Base-by-base conservation (phyloP, 2,113 vertebrate species). In the Coturnix japonica region DNA sequence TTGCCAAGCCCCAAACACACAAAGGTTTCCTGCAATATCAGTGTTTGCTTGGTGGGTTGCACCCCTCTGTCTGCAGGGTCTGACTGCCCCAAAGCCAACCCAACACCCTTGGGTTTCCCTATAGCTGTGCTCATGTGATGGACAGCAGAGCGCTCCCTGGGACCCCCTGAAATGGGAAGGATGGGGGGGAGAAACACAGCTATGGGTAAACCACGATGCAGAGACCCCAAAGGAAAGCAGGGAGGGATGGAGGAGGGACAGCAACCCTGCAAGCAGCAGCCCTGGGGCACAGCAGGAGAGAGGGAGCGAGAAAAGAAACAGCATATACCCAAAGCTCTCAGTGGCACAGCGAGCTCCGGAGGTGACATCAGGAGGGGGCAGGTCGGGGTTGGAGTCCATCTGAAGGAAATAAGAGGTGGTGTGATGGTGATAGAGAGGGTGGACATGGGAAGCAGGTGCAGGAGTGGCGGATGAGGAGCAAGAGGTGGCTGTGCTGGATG, bases 321-420 rank as follows among this genome's bases (percentile, higher is more conserved):
- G 97, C 93, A 39, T 95, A 96, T 99, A 99, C 99, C 99, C 99
- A 87, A 98, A 97, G 97, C 98, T 98, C 97, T 98, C 97, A 96
- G 97, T 92, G 92, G 93, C 96, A 76, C 95, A 96, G 87, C 96
- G 94, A 83, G 91, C 98, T 94, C 96, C 97, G 86, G 98, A 94
- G 93, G 97, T 98, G 98, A 97, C 97, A 78, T 99, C 98, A 90
- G 98, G 98, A 97, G 97, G 97, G 97, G 98, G 96, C 23, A 98
- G 97, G 93, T 99, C 99, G 30, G 98, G 98, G 97, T 98, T 98
- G 96, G 99, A 97, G 85, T 99, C 99, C 99, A 98, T 98, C 97
- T 99, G 99, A 96, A 99, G 98, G 97, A 99, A 98, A 94, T 97
- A 97, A 97, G 98, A 98, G 94, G 98, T 98, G 97, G 98, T 97